phyloP scores from a whole-genome alignment of 1,140 invertebrate genomes.

The Saccostrea glomerata region DNA sequence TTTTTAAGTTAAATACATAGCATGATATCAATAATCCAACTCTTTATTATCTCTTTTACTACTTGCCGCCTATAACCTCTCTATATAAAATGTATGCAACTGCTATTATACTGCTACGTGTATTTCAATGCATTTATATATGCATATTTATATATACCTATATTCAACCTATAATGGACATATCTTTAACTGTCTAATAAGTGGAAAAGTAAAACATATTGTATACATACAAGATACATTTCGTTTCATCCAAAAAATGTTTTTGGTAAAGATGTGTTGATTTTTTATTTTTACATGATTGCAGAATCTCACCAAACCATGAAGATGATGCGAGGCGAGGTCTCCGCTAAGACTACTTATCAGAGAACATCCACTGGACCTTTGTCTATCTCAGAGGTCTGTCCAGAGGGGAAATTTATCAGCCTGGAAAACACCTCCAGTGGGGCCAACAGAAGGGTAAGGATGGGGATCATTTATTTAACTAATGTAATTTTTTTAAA shows the following conservation, averaged over 20 bases:
- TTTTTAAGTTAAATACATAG: neutral
- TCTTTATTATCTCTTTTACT: neutral
- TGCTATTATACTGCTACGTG: neutral
- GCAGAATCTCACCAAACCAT: conserved; percentile 71
- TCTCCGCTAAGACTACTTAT: conserved; percentile 81
- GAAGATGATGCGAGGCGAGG: conserved; percentile 80
- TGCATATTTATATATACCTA: neutral
- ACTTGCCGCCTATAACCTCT: neutral
- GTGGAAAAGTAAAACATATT: too few species aligned
- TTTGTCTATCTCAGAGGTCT: conserved; percentile 80
- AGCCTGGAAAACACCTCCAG: conserved; percentile 79
- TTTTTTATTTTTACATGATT: neutral
- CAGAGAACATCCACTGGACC: conserved; percentile 80
- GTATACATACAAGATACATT: too few species aligned
- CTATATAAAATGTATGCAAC: neutral
- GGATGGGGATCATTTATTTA: neutral
- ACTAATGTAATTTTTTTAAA: too few species aligned
- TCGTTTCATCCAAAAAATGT: too few species aligned
- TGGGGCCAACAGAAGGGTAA: conserved; percentile 66
- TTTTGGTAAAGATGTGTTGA: too few species aligned
- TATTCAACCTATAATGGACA: neutral
- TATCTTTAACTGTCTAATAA: too few species aligned
- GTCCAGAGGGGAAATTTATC: conserved; percentile 81
- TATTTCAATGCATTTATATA: neutral
- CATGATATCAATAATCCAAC: neutral